A percentile compares a stretch with the other conserved stretches of the same genome.
Conservation (phyloP, 2,888 invertebrate genomes). For the Hemithea aestivaria region DNA sequence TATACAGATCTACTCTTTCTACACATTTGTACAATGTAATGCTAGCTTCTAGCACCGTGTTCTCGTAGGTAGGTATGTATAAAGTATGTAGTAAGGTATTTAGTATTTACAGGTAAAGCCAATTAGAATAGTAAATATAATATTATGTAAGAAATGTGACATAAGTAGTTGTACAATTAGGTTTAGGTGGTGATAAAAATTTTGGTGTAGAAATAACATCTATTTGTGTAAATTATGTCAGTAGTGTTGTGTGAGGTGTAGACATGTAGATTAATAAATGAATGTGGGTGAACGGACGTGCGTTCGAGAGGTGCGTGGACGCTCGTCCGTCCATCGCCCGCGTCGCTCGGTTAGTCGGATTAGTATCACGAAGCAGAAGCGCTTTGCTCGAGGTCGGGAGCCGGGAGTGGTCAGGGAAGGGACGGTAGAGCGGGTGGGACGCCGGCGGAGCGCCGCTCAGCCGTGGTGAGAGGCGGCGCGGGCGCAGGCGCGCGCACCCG, state of each 20-base stretch:
- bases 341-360: constrained; percentile 68
- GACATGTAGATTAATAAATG: constrained; percentile 46
- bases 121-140: constrained; percentile 38
- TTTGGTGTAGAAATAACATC: constrained; percentile 79
- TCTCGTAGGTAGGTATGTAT: constrained; percentile 37
- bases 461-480: constrained; percentile 68
- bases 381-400: constrained; percentile 40
- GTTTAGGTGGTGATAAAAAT: constrained; percentile 39
- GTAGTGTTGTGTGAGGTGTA: constrained; percentile 76
- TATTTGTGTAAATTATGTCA: constrained; percentile 72
- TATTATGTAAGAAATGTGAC: constrained; percentile 40
- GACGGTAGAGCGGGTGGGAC: constrained; percentile 37
- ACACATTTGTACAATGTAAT: constrained; percentile 50
- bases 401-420: constrained; percentile 27
- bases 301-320: constrained; percentile 47
- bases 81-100: constrained; percentile 22
- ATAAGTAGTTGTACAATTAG: not conserved
- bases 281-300: constrained; percentile 68
- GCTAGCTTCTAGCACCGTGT: constrained; percentile 31
- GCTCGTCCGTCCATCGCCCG: constrained; percentile 70
- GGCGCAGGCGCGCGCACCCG: constrained; percentile 53
- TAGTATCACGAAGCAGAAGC: constrained; percentile 72
- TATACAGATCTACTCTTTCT: constrained; percentile 55
- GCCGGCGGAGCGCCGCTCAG: constrained; percentile 65
- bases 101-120: constrained; percentile 66